Percentiles rank a stretch among this genome's conserved stretches.
These are phyloP conservation scores for Tiliacea citrago DNA, from an alignment of 2,888 invertebrate genomes.

Conservation along the genomic window DNA sequence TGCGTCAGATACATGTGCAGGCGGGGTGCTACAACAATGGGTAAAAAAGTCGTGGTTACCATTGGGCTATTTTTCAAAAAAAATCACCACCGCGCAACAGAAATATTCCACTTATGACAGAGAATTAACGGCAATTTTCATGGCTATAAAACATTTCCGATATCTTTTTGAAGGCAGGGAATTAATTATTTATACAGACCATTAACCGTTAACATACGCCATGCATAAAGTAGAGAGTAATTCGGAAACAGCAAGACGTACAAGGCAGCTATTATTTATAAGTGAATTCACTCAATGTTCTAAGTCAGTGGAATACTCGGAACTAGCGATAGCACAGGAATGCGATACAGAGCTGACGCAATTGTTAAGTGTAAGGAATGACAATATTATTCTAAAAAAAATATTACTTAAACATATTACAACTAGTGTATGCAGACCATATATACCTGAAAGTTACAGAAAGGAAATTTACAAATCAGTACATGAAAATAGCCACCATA, in stretches of 20 bases:
- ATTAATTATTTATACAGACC: neutral
- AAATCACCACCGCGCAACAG: too few species aligned
- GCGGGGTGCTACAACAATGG: neutral
- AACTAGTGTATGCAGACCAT: neutral
- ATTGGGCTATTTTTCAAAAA: too few species aligned
- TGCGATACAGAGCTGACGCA: neutral
- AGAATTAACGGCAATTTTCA: slow-evolving; percentile 1
- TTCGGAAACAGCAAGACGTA: neutral
- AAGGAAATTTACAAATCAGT: neutral
- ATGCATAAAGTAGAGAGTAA: neutral
- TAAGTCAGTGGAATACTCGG: neutral
- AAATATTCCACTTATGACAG: neutral
- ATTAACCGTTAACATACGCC: neutral
- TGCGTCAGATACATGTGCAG: neutral
- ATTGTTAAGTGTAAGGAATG: neutral
- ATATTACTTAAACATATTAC: neutral
- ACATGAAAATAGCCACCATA: neutral
- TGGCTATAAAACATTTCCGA: neutral
- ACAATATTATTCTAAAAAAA: neutral
- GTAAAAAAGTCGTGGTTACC: too few species aligned
- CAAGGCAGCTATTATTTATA: neutral
- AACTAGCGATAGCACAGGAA: slow-evolving; percentile 2
- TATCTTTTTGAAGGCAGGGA: neutral
- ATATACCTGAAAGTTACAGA: neutral
- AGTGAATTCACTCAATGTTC: neutral